phyloP scores from a whole-genome alignment of 2,888 invertebrate genomes.

The Pachycephus smyrnensis region DNA sequence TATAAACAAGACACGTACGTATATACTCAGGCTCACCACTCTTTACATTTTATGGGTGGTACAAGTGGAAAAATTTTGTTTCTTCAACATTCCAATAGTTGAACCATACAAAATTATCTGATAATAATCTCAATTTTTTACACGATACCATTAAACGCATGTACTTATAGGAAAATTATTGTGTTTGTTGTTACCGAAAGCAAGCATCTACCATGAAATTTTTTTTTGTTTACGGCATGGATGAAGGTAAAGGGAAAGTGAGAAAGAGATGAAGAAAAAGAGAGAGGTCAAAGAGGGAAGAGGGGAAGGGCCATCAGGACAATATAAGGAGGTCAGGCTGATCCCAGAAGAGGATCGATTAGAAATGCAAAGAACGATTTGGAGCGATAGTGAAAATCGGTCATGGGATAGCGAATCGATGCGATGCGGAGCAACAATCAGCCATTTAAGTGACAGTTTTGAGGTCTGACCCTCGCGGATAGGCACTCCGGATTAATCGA shows the following conservation, averaged over 20 bases:
- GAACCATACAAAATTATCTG: background rate
- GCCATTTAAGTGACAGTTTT: background rate
- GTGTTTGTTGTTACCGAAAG: background rate
- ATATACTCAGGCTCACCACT: background rate
- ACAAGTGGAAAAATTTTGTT: background rate
- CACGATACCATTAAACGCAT: background rate
- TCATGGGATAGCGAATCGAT: constrained; percentile 1
- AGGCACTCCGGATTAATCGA: constrained; percentile 3
- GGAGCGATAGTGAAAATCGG: background rate
- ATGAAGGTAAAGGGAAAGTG: background rate
- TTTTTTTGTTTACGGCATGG: background rate
- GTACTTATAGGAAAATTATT: background rate
- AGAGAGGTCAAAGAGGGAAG: background rate
- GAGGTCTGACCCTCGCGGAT: background rate
- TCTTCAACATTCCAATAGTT: background rate
- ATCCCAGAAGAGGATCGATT: background rate
- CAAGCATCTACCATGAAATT: background rate
- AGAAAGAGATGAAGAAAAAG: background rate
- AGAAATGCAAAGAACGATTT: background rate
- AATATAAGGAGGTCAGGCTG: background rate
- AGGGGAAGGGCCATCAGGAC: background rate
- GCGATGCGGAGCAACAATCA: background rate
- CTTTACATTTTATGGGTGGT: background rate
- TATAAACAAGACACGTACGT: background rate
- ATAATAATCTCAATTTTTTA: background rate